Evolutionary conservation across 2,888 invertebrate species (phyloP), one percentile per base, ranked within the genome.

Genomic region (Mimachlamys varia): DNA sequence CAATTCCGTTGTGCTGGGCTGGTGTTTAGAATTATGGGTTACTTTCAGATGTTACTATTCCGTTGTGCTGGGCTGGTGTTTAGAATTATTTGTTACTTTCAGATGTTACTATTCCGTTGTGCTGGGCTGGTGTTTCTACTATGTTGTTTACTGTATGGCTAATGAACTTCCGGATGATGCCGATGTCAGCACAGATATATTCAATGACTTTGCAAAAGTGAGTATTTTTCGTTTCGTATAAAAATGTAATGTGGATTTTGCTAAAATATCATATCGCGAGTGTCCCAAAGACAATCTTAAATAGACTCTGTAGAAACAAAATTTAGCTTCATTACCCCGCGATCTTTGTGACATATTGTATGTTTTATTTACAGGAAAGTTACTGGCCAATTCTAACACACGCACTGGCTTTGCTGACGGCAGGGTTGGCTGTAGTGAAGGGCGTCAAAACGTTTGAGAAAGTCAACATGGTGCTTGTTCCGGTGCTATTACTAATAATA

Each of bases 81-180:
- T 76, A 38, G 44, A 7, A n/a, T 5, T 19, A 2, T 88, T 55
- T 90, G 27, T 50, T 27, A 38, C 0, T 91, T 92, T 37, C 94
- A 96, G 96, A 37, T 94, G 94, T 92, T 96, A 94, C 92, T 96
- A 96, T 90, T 93, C 95, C 5, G 96, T 96, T 22, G 94, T 96
- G 7, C 92, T 95, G 15, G 96, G 96, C 0, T 96, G 96, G 96
- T 96, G 96, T 92, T 94, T 96, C 89, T 96, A 95, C 92, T 96
- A 96, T 92, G 92, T 94, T 44, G 91, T 94, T 38, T 94, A 95
- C 90, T 93, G 93, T 88, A 94, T 95, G n/a, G 94, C 91, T 15
- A 89, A 95, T 90, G 93, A 93, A 27, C 94, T 96, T 33, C 96
- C 96, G 2, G 89, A 89, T 10, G 92, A 91, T 19, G 93, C 94